Percentiles rank a stretch among this genome's conserved stretches.
These are phyloP conservation scores for Temnothorax ravouxi DNA, from an alignment of 2,888 invertebrate genomes.

Conservation along the genomic window DNA sequence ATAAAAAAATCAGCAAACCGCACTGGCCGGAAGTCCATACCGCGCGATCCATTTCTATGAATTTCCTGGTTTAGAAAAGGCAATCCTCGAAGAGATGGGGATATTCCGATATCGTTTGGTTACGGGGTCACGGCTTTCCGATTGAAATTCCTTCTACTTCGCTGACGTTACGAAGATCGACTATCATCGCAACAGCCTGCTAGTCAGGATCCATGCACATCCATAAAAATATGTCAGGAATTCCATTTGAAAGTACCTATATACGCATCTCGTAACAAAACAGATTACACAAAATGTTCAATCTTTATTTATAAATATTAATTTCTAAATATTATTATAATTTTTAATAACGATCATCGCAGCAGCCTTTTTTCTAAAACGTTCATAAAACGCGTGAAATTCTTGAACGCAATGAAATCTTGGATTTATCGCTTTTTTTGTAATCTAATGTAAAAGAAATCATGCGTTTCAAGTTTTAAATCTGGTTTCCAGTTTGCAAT, in stretches of 20 bases:
- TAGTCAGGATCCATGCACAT: neutral
- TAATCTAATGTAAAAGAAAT: neutral
- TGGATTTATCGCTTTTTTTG: neutral
- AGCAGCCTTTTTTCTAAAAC: too few relatives aligned
- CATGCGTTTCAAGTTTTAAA: neutral
- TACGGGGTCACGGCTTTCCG: constrained; percentile 62
- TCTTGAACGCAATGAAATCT: neutral
- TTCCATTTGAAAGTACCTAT: neutral
- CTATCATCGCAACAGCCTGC: constrained; percentile 14
- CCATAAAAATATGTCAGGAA: neutral
- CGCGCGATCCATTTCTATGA: constrained; percentile 27
- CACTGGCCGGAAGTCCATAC: neutral
- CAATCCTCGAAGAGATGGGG: neutral
- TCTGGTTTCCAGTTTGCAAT: neutral
- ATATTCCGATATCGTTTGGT: constrained; percentile 53
- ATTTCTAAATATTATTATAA: neutral
- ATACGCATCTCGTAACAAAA: neutral
- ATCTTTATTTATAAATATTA: neutral
- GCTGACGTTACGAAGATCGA: constrained; percentile 41
- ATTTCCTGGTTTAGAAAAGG: constrained; percentile 30
- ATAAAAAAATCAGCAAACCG: neutral
- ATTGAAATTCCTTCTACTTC: constrained; percentile 64
- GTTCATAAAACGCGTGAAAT: neutral
- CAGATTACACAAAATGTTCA: neutral
- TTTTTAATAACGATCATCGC: neutral